phyloP scores from a whole-genome alignment of 2,888 invertebrate genomes.

The Flabesymbios commensalis region DNA sequence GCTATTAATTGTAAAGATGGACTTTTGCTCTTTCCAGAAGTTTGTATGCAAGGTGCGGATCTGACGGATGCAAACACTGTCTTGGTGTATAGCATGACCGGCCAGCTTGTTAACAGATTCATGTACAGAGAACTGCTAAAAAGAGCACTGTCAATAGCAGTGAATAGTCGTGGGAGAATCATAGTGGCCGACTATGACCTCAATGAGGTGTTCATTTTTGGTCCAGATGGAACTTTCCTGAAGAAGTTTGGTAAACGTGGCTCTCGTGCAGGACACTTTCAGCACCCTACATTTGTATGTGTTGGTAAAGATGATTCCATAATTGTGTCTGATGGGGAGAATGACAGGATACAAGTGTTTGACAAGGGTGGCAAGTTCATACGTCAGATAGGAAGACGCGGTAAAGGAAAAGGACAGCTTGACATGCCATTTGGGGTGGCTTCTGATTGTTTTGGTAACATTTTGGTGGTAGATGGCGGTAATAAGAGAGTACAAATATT shows the following conservation, averaged over 20 bases:
- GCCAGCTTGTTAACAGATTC: conserved; percentile 15
- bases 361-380: conserved; percentile 26
- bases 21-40: conserved; percentile 33
- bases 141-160: conserved; percentile 29
- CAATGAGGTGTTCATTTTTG: conserved; percentile 28
- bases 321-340: conserved; percentile 33
- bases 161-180: conserved; percentile 27
- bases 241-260: conserved; percentile 27
- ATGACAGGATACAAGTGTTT: conserved; percentile 32
- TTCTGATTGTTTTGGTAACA: conserved; percentile 31
- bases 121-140: conserved; percentile 13
- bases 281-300: conserved; percentile 34
- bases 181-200: conserved; percentile 32
- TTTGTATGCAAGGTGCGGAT: conserved; percentile 26
- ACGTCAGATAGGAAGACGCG: conserved; percentile 24
- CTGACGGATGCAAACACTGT: conserved; percentile 21
- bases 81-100: conserved; percentile 24
- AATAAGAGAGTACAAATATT: conserved; percentile 33
- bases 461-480: conserved; percentile 35
- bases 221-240: conserved; percentile 22
- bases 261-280: conserved; percentile 29
- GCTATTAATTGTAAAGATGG: conserved; percentile 22
- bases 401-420: conserved; percentile 32
- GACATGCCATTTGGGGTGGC: conserved; percentile 34
- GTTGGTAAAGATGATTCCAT: conserved; percentile 28